Conservation (phyloP, 2,888 invertebrate genomes). For the Epistrophe eligans region DNA sequence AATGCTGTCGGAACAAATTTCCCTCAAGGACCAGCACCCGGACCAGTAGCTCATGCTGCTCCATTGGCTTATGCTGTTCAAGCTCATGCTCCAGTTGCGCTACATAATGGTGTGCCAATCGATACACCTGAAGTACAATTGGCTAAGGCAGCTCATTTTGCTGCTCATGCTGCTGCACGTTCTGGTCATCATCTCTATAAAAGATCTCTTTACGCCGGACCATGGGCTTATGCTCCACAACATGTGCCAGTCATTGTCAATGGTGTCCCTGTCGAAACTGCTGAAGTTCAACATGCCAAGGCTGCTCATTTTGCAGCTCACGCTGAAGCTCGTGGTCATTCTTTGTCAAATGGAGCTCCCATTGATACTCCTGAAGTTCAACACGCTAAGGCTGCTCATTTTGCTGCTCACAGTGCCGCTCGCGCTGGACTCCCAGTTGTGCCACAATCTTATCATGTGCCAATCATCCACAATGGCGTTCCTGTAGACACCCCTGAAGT, state of each 20-base stretch:
- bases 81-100: constrained; percentile 80
- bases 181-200: constrained; percentile 84
- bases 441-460: constrained; percentile 81
- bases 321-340: constrained; percentile 81
- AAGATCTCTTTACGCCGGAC: constrained; percentile 83
- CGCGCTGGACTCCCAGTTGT: constrained; percentile 77
- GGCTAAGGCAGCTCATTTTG: constrained; percentile 85
- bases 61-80: constrained; percentile 79
- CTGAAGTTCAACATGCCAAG: constrained; percentile 84
- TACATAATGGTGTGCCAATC: constrained; percentile 83
- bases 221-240: constrained; percentile 78
- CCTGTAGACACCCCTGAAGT: constrained; percentile 85
- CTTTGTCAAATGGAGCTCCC: constrained; percentile 80
- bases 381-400: constrained; percentile 83
- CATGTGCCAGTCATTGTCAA: constrained; percentile 83
- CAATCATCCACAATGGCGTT: constrained; percentile 84
- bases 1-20: constrained; percentile 88
- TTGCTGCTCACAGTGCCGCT: constrained; percentile 83
- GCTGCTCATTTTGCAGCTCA: constrained; percentile 84
- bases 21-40: constrained; percentile 85
- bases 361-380: constrained; percentile 85
- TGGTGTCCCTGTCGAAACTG: constrained; percentile 85
- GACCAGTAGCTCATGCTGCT: constrained; percentile 73
- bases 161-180: constrained; percentile 84
- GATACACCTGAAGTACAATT: constrained; percentile 84